phyloP scores from a whole-genome alignment of 2,113 vertebrate species.

The Fulica atra region DNA sequence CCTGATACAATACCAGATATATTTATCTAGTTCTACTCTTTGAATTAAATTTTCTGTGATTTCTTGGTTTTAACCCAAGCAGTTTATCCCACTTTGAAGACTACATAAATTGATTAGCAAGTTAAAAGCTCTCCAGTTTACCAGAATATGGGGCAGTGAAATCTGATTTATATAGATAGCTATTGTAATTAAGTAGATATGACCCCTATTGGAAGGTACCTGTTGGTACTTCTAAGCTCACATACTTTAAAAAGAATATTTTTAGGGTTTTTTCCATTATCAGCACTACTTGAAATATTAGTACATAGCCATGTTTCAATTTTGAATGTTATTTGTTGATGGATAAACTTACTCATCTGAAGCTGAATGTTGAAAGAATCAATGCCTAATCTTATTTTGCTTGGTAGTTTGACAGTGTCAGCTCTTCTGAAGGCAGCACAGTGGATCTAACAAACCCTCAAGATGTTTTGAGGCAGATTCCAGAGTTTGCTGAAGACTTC shows the following conservation, averaged over 20 bases:
- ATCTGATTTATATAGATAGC: background rate
- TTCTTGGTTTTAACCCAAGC: background rate
- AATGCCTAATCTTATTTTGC: background rate
- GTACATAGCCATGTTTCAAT: background rate
- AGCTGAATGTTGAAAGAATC: background rate
- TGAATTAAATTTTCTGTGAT: background rate
- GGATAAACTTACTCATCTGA: background rate
- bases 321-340: background rate
- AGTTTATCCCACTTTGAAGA: background rate
- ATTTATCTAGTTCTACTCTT: background rate
- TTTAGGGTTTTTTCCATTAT: background rate
- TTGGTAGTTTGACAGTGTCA: conserved; percentile 70
- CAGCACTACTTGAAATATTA: background rate
- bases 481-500: conserved; percentile 80
- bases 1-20: background rate
- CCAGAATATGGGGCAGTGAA: conserved; percentile 15
- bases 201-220: conserved; percentile 22
- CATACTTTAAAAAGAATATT: background rate
- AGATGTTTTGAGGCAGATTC: conserved; percentile 80
- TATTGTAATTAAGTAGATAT: background rate
- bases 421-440: conserved; percentile 91
- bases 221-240: background rate
- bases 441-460: conserved; percentile 88
- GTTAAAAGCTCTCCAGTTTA: background rate
- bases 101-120: background rate